Percentiles rank a stretch among this genome's conserved stretches.
These are phyloP conservation scores for Monoplex corrugatus DNA, from an alignment of 2,888 invertebrate genomes.

Conservation along the genomic window DNA sequence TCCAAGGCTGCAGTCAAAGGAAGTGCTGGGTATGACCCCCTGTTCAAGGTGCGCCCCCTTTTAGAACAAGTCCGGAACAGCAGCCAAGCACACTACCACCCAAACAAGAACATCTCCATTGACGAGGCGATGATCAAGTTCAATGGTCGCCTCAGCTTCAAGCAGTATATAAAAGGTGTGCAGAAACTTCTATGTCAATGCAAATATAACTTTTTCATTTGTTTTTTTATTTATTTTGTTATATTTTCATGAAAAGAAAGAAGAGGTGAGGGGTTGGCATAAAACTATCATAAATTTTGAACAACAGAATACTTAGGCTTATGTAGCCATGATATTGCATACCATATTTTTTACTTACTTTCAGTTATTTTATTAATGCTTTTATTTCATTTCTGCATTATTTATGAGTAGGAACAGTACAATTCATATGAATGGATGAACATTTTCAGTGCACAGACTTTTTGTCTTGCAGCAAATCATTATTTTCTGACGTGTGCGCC, in stretches of 20 bases:
- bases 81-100: neutral
- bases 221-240: neutral
- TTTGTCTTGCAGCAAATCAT: neutral
- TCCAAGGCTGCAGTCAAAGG: neutral
- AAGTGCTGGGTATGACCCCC: neutral
- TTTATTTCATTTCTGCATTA: too few species aligned
- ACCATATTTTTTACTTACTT: too few species aligned
- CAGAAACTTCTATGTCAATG: neutral
- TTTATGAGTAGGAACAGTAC: too few species aligned
- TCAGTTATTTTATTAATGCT: too few species aligned
- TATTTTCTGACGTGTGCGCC: too few species aligned
- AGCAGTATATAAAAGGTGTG: slow-evolving; percentile 43
- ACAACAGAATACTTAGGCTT: too few species aligned
- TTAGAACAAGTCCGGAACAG: neutral
- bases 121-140: slow-evolving; percentile 45
- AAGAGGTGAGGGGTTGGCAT: too few species aligned
- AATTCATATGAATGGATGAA: too few species aligned
- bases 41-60: neutral
- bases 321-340: too few species aligned
- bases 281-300: too few species aligned
- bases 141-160: slow-evolving; percentile 43
- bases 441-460: too few species aligned
- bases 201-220: neutral
- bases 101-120: neutral
- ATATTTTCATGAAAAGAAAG: neutral